Conservation (phyloP, 2,888 invertebrate species). For the Keiferia lycopersicella region DNA sequence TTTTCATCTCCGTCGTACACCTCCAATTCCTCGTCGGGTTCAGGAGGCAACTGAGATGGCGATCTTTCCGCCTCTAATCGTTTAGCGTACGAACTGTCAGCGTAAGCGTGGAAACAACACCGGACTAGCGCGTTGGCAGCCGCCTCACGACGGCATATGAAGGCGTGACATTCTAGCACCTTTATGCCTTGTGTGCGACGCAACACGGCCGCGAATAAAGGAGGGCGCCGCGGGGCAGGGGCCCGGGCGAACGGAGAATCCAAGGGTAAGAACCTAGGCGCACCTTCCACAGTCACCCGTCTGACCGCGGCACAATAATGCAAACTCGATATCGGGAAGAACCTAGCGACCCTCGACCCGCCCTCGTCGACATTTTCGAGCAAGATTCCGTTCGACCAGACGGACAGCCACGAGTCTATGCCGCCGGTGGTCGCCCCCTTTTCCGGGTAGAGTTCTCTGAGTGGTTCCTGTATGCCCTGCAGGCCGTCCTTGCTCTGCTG, state of each 20-base stretch:
- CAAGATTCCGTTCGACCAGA: slow-evolving; percentile 97
- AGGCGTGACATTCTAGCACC: slow-evolving; percentile 99
- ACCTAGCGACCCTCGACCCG: slow-evolving; percentile 95
- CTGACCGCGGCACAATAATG: slow-evolving; percentile 98
- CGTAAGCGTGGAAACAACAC: slow-evolving; percentile 98
- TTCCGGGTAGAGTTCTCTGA: slow-evolving; percentile 97
- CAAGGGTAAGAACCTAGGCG: slow-evolving; percentile 94
- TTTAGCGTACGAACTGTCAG: slow-evolving; percentile 96
- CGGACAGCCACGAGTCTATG: slow-evolving; percentile 97
- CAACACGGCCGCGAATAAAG: slow-evolving; percentile 97
- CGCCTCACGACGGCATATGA: slow-evolving; percentile 97
- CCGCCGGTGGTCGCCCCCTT: slow-evolving; percentile 95
- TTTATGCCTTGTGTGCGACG: slow-evolving; percentile 98
- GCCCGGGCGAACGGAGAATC: slow-evolving; percentile 98
- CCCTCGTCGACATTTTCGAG: slow-evolving; percentile 98
- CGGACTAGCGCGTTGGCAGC: slow-evolving; percentile 98
- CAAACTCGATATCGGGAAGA: slow-evolving; percentile 96
- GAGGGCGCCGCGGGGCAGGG: slow-evolving; percentile 96
- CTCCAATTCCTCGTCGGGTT: slow-evolving; percentile 87
- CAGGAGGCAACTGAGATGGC: slow-evolving; percentile 64
- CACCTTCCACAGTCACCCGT: slow-evolving; percentile 88
- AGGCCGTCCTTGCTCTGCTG: slow-evolving; percentile 99
- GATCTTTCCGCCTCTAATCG: slow-evolving; percentile 85
- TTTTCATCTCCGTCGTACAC: slow-evolving; percentile 95
- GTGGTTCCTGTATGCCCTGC: slow-evolving; percentile 97